A percentile compares a stretch with the other conserved stretches of the same genome.
These are phyloP conservation scores for Phylloscopus trochilus DNA, from an alignment of 2,113 vertebrate species.

Conservation along the genomic window DNA sequence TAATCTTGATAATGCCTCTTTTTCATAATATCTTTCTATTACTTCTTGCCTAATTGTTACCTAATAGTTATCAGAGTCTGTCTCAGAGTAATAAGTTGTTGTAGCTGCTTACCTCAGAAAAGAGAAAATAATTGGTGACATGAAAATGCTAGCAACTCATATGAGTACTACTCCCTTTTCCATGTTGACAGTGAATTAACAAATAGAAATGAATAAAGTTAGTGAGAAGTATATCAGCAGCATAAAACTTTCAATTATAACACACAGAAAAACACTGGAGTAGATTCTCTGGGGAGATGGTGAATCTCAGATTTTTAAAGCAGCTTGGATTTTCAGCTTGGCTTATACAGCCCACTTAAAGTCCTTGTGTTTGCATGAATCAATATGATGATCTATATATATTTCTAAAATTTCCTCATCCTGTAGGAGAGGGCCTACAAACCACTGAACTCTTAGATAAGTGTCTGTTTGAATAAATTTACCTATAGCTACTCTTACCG, in stretches of 20 bases:
- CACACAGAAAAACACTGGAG: neutral
- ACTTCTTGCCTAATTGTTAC: neutral
- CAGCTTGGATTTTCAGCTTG: neutral
- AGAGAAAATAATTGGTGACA: neutral
- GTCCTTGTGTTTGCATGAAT: neutral
- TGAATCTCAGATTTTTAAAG: neutral
- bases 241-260: neutral
- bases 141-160: neutral
- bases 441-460: accelerated
- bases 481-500: neutral
- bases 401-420: neutral
- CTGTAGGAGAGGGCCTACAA: neutral
- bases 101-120: neutral
- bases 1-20: neutral
- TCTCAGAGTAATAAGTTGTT: neutral
- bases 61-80: neutral
- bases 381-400: neutral
- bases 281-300: neutral
- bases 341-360: neutral
- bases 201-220: neutral
- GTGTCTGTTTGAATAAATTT: neutral
- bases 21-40: neutral
- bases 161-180: neutral
- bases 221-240: neutral
- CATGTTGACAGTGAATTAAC: neutral